Evolutionary conservation across 2,888 invertebrate species (phyloP).

Genomic region (Dione vanillae): DNA sequence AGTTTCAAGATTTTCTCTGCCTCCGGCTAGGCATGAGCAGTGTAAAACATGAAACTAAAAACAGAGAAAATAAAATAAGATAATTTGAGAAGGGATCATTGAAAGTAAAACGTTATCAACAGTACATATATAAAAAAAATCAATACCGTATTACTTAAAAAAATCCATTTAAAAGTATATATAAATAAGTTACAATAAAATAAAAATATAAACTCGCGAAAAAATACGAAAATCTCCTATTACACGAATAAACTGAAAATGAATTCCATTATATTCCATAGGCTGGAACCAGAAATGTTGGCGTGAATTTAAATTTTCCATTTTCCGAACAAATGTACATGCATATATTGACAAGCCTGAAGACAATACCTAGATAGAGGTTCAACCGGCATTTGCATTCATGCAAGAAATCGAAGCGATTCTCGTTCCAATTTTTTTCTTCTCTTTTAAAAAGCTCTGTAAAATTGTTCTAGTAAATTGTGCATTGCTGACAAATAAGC

Average conservation of each 20-base stretch:
- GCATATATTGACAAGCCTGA: conserved; percentile 51
- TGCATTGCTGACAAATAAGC: conserved; percentile 7
- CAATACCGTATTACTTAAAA: too few species aligned
- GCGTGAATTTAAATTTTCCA: conserved; percentile 58
- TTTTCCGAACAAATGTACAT: conserved; percentile 51
- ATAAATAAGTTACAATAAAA: background rate
- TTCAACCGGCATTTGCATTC: conserved; percentile 37
- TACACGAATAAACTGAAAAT: conserved; percentile 30
- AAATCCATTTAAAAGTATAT: too few species aligned
- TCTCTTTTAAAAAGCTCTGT: conserved; percentile 21
- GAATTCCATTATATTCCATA: conserved; percentile 49
- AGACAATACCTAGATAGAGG: conserved; percentile 32
- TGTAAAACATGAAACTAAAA: too few species aligned
- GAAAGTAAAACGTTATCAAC: too few species aligned
- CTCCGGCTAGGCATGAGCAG: too few species aligned
- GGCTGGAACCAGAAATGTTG: conserved; percentile 49
- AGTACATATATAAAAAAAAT: too few species aligned
- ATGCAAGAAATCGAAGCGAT: conserved; percentile 44
- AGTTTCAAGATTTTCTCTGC: too few species aligned
- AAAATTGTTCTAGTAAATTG: conserved; percentile 20
- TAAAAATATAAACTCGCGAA: background rate
- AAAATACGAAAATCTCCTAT: conserved; percentile 16
- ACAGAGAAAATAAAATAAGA: too few species aligned
- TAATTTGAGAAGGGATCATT: too few species aligned
- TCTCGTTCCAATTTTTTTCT: conserved; percentile 32